These are phyloP conservation scores for Epistrophe grossulariae DNA, from an alignment of 2,888 invertebrate genomes.

Conservation along the genomic window DNA sequence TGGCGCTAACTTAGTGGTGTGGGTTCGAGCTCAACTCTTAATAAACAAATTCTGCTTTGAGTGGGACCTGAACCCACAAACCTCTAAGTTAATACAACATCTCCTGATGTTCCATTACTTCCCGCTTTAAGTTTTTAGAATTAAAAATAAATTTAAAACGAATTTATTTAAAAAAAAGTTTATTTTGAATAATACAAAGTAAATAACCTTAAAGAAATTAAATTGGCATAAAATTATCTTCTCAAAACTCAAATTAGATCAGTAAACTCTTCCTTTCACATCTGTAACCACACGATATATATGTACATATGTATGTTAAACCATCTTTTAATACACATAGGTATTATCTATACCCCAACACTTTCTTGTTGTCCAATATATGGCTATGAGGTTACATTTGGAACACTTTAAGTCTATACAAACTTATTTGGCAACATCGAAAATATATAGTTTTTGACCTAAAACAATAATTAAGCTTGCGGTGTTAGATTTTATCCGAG, in stretches of 20 bases:
- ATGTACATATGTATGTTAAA: background rate
- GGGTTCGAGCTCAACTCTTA: no score
- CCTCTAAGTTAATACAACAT: no score
- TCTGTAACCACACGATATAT: background rate
- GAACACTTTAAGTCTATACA: slow-evolving; percentile 6
- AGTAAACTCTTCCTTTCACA: slow-evolving; percentile 2
- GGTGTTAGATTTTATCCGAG: slow-evolving; percentile 10
- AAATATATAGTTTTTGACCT: slow-evolving; percentile 29
- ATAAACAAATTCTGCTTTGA: no score
- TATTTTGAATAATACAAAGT: background rate
- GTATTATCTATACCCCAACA: background rate
- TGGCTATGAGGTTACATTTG: slow-evolving; percentile 1
- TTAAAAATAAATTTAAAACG: no score
- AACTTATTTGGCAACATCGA: slow-evolving; percentile 17
- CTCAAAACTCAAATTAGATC: slow-evolving; percentile 4
- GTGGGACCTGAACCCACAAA: no score
- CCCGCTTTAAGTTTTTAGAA: no score
- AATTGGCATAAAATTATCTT: background rate
- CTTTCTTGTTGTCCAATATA: background rate
- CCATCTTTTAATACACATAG: background rate
- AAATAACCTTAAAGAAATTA: background rate
- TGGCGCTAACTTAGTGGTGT: no score
- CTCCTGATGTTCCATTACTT: no score
- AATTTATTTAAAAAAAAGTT: no score
- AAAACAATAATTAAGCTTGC: slow-evolving; percentile 32